Percentiles rank a stretch among this genome's conserved stretches.
Evolutionary conservation across 1,140 invertebrate genomes (phyloP).

Genomic region (Oreohelix idahoensis): DNA sequence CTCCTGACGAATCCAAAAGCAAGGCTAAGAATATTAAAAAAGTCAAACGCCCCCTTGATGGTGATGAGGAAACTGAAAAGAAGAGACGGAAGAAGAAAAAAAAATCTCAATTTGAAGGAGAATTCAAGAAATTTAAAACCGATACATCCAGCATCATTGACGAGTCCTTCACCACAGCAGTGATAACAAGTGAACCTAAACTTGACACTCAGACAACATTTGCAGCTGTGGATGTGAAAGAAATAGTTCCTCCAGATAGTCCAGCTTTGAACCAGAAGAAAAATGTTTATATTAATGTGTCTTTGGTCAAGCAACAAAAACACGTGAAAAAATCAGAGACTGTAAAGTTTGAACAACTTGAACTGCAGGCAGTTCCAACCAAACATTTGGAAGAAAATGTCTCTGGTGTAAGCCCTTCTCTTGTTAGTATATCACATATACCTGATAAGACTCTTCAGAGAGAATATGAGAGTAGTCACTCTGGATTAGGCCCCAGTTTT

Average conservation of each 20-base stretch:
- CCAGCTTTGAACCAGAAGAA: background rate
- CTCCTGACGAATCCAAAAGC: conserved; percentile 6
- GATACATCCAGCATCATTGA: background rate
- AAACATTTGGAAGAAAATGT: background rate
- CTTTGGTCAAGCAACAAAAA: background rate
- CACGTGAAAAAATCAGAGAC: background rate
- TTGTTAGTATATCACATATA: background rate
- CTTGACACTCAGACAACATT: background rate
- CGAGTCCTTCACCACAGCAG: background rate
- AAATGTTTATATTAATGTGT: background rate
- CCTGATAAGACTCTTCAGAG: background rate
- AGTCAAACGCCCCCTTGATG: conserved; percentile 17
- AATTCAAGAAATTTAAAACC: conserved; percentile 15
- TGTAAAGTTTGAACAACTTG: background rate
- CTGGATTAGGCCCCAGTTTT: background rate
- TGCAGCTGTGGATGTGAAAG: background rate
- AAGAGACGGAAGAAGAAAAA: conserved; percentile 49
- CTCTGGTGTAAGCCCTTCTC: background rate
- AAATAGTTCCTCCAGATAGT: background rate
- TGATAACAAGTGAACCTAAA: background rate
- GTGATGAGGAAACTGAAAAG: background rate
- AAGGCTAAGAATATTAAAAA: conserved; percentile 25
- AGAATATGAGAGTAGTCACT: background rate
- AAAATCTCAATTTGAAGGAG: conserved; percentile 12
- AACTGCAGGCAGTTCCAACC: background rate